Evolutionary conservation across 2,113 vertebrate species (phyloP), one percentile per base, ranked within the genome.

Genomic region (Leuciscus idus): DNA sequence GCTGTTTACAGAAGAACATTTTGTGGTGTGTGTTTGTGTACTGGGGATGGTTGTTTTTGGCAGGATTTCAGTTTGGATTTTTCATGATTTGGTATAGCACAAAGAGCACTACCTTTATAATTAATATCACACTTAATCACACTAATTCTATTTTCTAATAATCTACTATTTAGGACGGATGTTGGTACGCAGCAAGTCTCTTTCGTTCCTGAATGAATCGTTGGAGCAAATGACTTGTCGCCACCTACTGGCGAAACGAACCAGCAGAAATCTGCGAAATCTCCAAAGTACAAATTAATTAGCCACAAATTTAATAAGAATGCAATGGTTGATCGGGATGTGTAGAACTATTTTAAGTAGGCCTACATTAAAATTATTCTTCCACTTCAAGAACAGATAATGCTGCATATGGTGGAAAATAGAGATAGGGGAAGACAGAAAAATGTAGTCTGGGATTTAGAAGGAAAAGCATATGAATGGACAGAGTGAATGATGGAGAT

Each of bases 401-500:
- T 59, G 50, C 36, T 48, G 11, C 2, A 74, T 13, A 8, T 74
- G 76, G 30, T 78, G 19, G 28, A 23, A 33, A 78, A 59, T 7
- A 52, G 33, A 62, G 33, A 79, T 21, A 13, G 10, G 52, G 74
- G 13, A 76, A 30, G n/a, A 33, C 7, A 23, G 6, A 46, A 43
- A 61, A 62, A 43, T 62, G n/a, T 28, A 19, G 43, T 7, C 26
- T 66, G 59, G 17, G 43, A 28, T 81, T 43, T n/a, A 64, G 13
- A 8, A 48, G 43, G 10, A 21, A 28, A 55, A 75, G 73, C 19
- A 21, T 80, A 77, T 68, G 43, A 75, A 61, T 81, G 86, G 64
- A 84, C 15, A 28, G 48, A 48, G 74, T 83, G 36, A 79, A 68
- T 73, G 62, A 66, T 77, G 28, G 68, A 64, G 52, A 61, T 78